These are phyloP conservation scores for Eurystomus glaucurus DNA, from an alignment of 2,797 vertebrate genomes.

Conservation along the genomic window DNA sequence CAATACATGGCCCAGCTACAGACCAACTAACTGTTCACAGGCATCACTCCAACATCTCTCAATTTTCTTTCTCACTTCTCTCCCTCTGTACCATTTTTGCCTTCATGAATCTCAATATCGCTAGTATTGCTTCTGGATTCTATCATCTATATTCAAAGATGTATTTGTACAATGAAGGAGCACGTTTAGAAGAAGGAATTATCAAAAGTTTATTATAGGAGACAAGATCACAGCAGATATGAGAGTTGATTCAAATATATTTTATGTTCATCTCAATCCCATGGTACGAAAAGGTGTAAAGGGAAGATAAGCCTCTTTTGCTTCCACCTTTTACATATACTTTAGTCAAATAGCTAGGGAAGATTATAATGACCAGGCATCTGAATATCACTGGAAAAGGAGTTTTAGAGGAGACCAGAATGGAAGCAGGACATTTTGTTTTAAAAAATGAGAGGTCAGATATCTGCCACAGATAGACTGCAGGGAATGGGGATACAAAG, in stretches of 20 bases:
- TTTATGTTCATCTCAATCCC: neutral
- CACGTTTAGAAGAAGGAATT: conserved; percentile 10
- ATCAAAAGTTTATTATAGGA: neutral
- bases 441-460: neutral
- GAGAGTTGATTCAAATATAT: neutral
- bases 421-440: neutral
- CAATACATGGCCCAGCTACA: neutral
- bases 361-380: neutral
- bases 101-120: conserved; percentile 5
- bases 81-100: conserved; percentile 22
- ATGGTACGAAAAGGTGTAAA: neutral
- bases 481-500: neutral
- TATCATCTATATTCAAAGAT: neutral
- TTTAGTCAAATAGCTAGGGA: neutral
- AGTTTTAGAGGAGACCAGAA: neutral
- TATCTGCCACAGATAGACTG: neutral
- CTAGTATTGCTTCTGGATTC: neutral
- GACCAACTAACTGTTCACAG: conserved; percentile 33
- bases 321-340: neutral
- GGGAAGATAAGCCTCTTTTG: neutral
- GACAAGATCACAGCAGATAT: neutral
- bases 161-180: neutral
- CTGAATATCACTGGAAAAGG: neutral
- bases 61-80: conserved; percentile 41
- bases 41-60: neutral